These are phyloP conservation scores for Neopelma chrysocephalum DNA, from an alignment of 2,797 vertebrate species.

Conservation along the genomic window DNA sequence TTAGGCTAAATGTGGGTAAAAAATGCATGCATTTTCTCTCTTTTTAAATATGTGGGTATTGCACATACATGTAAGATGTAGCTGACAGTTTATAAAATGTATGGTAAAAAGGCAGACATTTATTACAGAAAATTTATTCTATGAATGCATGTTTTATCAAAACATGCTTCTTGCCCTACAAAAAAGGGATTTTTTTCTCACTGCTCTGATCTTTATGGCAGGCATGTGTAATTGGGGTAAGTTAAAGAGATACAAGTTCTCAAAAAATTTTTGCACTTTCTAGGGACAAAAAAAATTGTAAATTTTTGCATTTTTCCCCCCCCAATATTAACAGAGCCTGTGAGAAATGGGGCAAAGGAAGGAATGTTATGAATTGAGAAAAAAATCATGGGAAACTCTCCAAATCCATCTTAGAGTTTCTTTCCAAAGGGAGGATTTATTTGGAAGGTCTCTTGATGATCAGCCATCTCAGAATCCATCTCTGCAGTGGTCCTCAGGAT, in stretches of 20 bases:
- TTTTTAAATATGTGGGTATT: not conserved
- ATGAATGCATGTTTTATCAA: not conserved
- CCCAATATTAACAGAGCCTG: accelerated
- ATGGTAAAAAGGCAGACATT: not conserved
- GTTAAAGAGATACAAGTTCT: not conserved
- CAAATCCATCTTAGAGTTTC: not conserved
- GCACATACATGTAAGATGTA: not conserved
- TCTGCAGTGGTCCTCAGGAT: not conserved
- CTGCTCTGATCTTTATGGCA: not conserved
- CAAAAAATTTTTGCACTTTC: not conserved
- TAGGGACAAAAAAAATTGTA: not conserved
- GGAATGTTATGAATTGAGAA: not conserved
- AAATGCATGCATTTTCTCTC: conserved; percentile 5
- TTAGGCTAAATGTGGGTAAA: not conserved
- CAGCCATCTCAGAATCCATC: not conserved
- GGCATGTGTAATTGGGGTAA: not conserved
- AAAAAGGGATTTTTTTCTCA: not conserved
- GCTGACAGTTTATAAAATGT: not conserved
- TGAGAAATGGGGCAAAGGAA: not conserved
- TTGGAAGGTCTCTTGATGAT: not conserved
- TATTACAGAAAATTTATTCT: not conserved
- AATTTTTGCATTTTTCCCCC: not conserved
- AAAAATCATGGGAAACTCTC: not conserved
- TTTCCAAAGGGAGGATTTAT: not conserved
- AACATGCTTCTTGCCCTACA: not conserved